Conservation (phyloP, 2,888 invertebrate species). For the Drosophila birchii region DNA sequence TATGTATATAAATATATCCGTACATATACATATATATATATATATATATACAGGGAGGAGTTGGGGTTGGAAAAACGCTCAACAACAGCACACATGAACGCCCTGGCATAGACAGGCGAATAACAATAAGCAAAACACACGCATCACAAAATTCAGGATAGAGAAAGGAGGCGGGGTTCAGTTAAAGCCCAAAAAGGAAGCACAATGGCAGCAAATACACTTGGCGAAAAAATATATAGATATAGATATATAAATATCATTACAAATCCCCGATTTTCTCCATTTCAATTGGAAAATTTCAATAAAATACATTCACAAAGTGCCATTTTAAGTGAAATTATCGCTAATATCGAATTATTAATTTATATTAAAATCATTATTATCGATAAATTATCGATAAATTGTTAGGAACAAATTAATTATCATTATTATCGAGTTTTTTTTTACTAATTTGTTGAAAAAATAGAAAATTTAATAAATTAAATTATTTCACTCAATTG, state of each 20-base stretch:
- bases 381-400: too few relatives aligned
- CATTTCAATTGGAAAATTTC: background rate
- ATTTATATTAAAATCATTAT: too few relatives aligned
- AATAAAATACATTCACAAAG: background rate
- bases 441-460: too few relatives aligned
- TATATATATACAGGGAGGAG: background rate
- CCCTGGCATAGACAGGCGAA: conserved; percentile 41
- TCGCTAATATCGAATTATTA: too few relatives aligned
- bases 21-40: too few relatives aligned
- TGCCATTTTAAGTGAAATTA: background rate
- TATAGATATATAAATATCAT: background rate
- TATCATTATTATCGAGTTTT: background rate
- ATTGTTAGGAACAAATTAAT: too few relatives aligned
- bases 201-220: background rate
- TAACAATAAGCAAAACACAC: conserved; percentile 48
- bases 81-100: conserved; percentile 57
- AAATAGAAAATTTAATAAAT: too few relatives aligned
- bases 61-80: conserved; percentile 19
- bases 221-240: background rate
- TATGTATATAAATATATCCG: background rate
- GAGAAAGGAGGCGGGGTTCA: background rate
- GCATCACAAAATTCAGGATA: conserved; percentile 20
- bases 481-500: too few relatives aligned
- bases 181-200: background rate
- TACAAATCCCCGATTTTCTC: too few relatives aligned